Base-by-base conservation (phyloP, 2,113 vertebrate genomes). In the Paralichthys olivaceus region DNA sequence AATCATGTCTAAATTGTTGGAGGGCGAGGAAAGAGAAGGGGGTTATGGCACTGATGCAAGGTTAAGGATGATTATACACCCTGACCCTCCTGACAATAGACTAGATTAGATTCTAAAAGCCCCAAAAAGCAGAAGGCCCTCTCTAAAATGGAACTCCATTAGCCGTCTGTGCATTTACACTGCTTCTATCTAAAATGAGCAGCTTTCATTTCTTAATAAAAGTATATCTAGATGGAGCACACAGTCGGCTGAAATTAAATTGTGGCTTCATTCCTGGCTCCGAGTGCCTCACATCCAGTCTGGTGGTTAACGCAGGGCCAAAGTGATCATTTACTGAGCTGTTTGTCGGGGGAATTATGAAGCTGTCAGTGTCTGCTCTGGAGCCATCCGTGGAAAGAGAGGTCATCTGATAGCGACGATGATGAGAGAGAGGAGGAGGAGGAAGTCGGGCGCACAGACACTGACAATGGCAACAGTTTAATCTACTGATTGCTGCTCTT, bases 1-100 rank as follows among this genome's bases (percentile, higher is more conserved):
- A 89, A 89, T 87, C 49, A 79, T 86, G 81, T 93, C 92, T 87
- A 92, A 90, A 93, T 91, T 87, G 90, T 87, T 62, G 71, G 80
- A 81, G 84, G 88, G 77, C 54, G 75, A 67, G 54, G 58, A 55
- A 75, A 76, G 89, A 72, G 79, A 60, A 75, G 53, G 56, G 77
- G 85, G 85, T 86, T 77, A 80, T 55, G 80, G 77, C 81, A 77
- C 72, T 56, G 81, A 83, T 69, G 84, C 75, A 84, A 87, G 89
- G 89, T 91, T 89, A 91, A 90, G 81, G 77, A 80, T 81, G 89
- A 92, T 91, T 90, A 90, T 72, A 85, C 69, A 67, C 82, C 76
- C 82, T 64, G 84, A 77, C 81, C 77, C 75, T 82, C 45, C 73
- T 74, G 77, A 92, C 90, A 91, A 90, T 85, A 77, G 81, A 60